These are phyloP conservation scores for Rhodeus uyekii DNA, from an alignment of 2,797 vertebrate genomes.

Conservation along the genomic window DNA sequence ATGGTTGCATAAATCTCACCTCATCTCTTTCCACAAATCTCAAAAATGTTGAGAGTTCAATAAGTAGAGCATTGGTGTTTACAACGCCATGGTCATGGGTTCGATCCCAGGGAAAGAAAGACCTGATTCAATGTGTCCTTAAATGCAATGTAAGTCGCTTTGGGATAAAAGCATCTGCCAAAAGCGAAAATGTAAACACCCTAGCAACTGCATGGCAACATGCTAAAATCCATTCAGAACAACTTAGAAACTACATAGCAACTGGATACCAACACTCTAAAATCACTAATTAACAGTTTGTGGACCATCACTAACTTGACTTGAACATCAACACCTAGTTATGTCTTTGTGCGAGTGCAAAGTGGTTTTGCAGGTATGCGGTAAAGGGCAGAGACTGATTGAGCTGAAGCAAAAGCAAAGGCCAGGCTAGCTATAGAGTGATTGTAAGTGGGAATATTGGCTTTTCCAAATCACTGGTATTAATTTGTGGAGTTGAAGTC, in stretches of 20 bases:
- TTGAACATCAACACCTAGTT: conserved; percentile 19
- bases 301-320: background rate
- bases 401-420: conserved; percentile 59
- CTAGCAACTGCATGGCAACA: background rate
- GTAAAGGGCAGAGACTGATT: conserved; percentile 70
- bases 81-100: too few species aligned
- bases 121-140: too few species aligned
- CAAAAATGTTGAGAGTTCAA: too few species aligned
- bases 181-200: too few species aligned
- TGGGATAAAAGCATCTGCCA: too few species aligned
- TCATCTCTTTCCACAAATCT: background rate
- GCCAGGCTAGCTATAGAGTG: conserved; percentile 53
- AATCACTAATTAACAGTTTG: background rate
- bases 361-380: conserved; percentile 3
- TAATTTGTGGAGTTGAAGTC: conserved; percentile 67
- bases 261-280: background rate
- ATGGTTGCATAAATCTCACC: background rate
- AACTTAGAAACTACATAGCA: background rate
- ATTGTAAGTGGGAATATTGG: conserved; percentile 56
- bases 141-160: too few species aligned
- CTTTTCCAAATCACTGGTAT: conserved; percentile 70
- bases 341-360: conserved; percentile 2
- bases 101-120: too few species aligned
- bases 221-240: background rate
- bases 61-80: too few species aligned